Conservation (phyloP, 2,888 invertebrate species). For the Aradus depressus region DNA sequence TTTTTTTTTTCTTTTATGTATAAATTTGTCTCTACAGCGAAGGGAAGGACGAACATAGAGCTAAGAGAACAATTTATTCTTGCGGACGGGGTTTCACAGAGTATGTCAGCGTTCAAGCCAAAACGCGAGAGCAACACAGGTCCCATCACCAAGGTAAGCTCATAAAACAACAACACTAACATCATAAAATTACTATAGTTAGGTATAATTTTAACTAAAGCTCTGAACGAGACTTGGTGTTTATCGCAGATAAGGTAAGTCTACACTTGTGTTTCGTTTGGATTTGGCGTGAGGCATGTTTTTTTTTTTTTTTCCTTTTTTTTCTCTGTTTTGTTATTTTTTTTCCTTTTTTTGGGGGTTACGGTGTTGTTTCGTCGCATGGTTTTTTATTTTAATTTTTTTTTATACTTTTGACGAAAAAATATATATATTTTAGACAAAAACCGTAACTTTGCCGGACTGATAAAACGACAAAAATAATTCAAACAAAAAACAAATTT, state of each 20-base stretch:
- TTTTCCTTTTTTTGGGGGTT: constrained; percentile 36
- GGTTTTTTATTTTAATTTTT: no score
- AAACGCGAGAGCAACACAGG: constrained; percentile 66
- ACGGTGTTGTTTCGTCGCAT: no score
- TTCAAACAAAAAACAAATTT: no score
- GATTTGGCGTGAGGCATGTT: constrained; percentile 17
- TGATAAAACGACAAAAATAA: no score
- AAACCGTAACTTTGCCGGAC: no score
- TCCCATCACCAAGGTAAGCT: constrained; percentile 85
- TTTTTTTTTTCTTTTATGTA: not conserved
- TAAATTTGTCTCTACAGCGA: constrained; percentile 50
- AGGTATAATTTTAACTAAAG: constrained; percentile 1
- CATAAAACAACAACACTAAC: not conserved
- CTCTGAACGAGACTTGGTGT: not conserved
- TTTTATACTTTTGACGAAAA: no score
- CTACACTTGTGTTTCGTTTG: not conserved
- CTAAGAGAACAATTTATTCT: constrained; percentile 97
- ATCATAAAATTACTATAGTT: not conserved
- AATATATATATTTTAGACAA: no score
- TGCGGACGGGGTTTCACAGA: constrained; percentile 96
- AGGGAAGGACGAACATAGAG: constrained; percentile 99
- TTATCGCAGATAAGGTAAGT: no score
- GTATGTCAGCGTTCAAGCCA: constrained; percentile 96
- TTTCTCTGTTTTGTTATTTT: constrained; percentile 36
- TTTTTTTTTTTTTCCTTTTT: constrained; percentile 34